Evolutionary conservation across 2,113 vertebrate species (phyloP).

Genomic region (Ivindomyrus marchei): DNA sequence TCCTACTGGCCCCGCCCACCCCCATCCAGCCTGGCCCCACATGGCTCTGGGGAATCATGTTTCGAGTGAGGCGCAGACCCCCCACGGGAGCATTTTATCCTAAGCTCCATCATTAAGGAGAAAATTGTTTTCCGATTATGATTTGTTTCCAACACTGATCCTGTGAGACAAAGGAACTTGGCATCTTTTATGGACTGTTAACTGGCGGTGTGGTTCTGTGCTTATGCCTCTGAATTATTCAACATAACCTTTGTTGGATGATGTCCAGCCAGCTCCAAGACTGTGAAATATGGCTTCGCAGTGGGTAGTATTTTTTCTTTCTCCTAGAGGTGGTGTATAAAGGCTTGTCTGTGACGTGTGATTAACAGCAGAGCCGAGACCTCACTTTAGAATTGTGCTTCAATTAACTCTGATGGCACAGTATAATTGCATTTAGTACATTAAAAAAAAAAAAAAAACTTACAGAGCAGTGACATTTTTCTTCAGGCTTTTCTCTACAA

Average conservation of each 20-base stretch:
- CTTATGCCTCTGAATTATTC: conserved; percentile 4
- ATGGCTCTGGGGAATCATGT: background rate
- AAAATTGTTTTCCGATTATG: conserved; percentile 10
- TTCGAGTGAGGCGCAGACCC: background rate
- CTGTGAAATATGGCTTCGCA: background rate
- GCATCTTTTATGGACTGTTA: background rate
- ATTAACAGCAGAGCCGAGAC: background rate
- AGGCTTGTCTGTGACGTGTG: background rate
- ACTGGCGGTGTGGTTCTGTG: background rate
- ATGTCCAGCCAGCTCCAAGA: background rate
- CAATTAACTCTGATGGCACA: background rate
- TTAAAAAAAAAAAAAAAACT: background rate
- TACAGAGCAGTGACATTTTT: background rate
- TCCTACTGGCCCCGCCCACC: background rate
- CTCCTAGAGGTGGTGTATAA: background rate
- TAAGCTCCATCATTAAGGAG: background rate
- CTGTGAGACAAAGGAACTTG: background rate
- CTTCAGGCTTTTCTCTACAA: no score
- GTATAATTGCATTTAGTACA: background rate
- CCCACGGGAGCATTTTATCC: background rate
- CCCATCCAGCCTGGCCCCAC: background rate
- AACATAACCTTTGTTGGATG: background rate
- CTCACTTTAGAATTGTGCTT: background rate
- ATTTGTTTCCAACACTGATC: background rate
- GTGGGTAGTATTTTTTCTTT: background rate